Base-by-base conservation (phyloP, 30 jellyfish, hydroid and myxozoan species). In the Pseudorhiza aurosa region DNA sequence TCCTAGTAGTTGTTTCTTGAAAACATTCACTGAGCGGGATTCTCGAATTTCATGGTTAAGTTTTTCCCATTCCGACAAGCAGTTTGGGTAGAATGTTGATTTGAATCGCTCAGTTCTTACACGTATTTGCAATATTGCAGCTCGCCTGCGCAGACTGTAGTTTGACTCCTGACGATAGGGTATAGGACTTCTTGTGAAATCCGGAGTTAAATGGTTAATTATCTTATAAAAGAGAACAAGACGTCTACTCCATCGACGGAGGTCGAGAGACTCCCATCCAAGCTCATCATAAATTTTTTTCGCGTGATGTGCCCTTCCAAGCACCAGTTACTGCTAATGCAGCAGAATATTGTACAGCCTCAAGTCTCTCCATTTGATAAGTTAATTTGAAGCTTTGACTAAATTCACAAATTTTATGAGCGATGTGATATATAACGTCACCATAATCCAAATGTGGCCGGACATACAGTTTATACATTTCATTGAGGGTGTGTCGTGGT, bases 361-460 rank as follows among this genome's bases (percentile, higher is more conserved):
- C 75, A 29, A 19, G 67, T 14, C 46, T 68, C 60, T 43, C 85
- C 62, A 47, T 7, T 11, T 47, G 62, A 47, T 47, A 9, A 4
- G 19, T 55, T 73, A 47, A 47, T 47, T 7, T 47, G 18, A 47
- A 47, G 25, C 25, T 7, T 4, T 47, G 62, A n/a, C 62, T 47
- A 47, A 47, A 47, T 47, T 47, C 62, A 47, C 62, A 47, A 4
- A n/a, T 47, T 11, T 47, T 47, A 47, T 47, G 62, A 47, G 19
- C 27, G 21, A 47, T 47, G 25, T 47, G 62, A 47, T 75, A 75
- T 53, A 42, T 78, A 28, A 59, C 50, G 64, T 78, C 90, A 31
- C 82, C 82, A 43, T 60, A 78, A 40, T 59, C 90, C 65, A 78
- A 65, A 42, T 62, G 82, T 36, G 86, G 86, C 49, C 86, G 45